Evolutionary conservation across 2,113 vertebrate genomes (phyloP), one percentile per base, ranked within the genome.

Genomic region (Callorhinus ursinus): DNA sequence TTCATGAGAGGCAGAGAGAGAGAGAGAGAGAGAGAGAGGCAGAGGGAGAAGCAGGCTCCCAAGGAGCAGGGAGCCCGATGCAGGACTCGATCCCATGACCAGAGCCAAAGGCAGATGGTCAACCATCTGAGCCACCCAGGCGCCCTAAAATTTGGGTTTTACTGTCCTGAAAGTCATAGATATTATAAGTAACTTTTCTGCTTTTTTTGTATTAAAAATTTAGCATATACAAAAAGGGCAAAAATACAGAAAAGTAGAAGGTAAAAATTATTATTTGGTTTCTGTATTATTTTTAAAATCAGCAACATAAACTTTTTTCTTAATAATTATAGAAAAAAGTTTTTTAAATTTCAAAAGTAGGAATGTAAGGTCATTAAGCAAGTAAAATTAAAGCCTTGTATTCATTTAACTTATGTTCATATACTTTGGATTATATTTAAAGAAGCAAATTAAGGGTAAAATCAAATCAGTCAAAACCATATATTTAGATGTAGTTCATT

Each of bases 271-370:
- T n/a, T 33, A 90, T 80, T 77, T 53, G 14, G 19, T 85, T 91
- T 85, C 33, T 9, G 33, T 26, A 87, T 76, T 74, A 86, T 77
- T 86, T 90, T 57, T 59, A 92, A 90, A 90, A 55, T 81, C 36
- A 93, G n/a, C 42, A 86, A 74, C 6, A 19, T 63, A 63, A 92
- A 61, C 7, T 71, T 42, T 94, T 80, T 76, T 46, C 72, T 88
- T 15, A 96, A 86, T 79, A 95, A 51, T 88, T 84, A 24, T 14
- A 65, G 51, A 77, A 72, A 77, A 92, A 77, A 46, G 72, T 83
- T 36, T 46, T 90, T 87, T 67, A 96, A 90, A 46, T 79, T 95
- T 95, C 28, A 33, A 79, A 77, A 85, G 74, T 55, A 33, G 49
- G 57, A 93, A 42, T 89, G 22, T 63, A 74, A 84, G 3, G 61